Percentiles rank a stretch among this genome's conserved stretches.
Conservation (phyloP, 1,140 invertebrate genomes). For the Heliconius eleuchia region DNA sequence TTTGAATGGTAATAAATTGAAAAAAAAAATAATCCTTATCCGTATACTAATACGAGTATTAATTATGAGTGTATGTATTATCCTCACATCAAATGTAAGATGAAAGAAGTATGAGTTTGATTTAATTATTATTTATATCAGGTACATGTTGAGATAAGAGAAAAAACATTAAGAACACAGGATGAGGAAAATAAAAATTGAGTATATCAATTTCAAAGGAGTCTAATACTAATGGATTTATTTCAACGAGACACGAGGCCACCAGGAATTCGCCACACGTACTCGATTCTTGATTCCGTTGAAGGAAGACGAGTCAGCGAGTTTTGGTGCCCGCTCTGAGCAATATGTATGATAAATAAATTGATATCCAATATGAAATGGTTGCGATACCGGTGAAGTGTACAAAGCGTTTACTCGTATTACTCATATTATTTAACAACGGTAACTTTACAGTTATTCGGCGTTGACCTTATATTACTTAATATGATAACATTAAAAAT, state of each 20-base stretch:
- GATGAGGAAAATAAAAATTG: conserved; percentile 31
- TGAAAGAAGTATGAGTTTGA: not conserved
- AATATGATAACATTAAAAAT: no score
- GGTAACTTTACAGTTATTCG: not conserved
- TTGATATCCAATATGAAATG: conserved; percentile 81
- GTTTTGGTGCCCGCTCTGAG: conserved; percentile 62
- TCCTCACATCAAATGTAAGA: not conserved
- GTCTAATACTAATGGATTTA: conserved; percentile 47
- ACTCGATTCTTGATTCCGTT: conserved; percentile 72
- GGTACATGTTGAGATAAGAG: conserved; percentile 11
- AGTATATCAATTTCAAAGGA: conserved; percentile 37
- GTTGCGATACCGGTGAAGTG: conserved; percentile 73
- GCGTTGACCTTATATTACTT: not conserved
- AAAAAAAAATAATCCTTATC: not conserved
- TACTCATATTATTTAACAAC: conserved; percentile 30
- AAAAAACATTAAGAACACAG: conserved; percentile 21
- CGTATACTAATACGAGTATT: not conserved
- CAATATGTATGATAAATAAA: conserved; percentile 82
- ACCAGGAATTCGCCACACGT: conserved; percentile 67
- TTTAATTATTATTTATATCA: conserved; percentile 16
- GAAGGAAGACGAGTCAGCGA: conserved; percentile 70
- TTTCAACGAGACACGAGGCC: conserved; percentile 46
- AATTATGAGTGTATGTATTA: not conserved
- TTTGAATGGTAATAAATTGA: no score
- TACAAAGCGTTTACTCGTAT: conserved; percentile 71